Conservation (phyloP, 2,797 vertebrate genomes). For the Coccyzus lansbergi region DNA sequence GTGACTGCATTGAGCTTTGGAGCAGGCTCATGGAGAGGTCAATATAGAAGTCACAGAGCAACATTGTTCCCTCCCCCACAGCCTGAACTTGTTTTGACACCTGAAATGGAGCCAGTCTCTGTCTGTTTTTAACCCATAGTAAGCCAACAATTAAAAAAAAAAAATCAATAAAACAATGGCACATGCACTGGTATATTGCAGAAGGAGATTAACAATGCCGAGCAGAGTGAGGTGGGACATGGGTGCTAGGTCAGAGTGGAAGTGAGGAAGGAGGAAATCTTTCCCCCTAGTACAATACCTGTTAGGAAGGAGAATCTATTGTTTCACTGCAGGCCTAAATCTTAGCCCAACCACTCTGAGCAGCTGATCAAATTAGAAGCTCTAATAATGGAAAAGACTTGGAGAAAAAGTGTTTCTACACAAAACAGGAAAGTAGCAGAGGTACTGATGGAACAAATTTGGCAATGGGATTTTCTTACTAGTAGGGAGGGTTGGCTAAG, state of each 20-base stretch:
- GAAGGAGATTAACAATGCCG: not conserved
- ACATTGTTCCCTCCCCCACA: not conserved
- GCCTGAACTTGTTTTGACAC: not conserved
- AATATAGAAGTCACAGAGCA: fast-evolving
- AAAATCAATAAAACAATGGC: not conserved
- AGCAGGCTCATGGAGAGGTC: not conserved
- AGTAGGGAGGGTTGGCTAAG: not conserved
- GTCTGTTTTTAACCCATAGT: not conserved
- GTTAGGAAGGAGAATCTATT: not conserved
- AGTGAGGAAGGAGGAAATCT: not conserved
- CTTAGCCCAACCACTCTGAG: not conserved
- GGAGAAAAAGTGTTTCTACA: not conserved
- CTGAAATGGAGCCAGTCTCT: fast-evolving
- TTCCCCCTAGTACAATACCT: fast-evolving
- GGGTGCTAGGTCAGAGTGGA: not conserved
- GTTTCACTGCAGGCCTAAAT: not conserved
- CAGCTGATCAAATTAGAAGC: not conserved
- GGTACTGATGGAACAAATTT: not conserved
- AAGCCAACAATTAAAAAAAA: not conserved
- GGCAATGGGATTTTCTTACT: not conserved
- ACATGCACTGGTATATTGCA: not conserved
- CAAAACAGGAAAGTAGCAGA: not conserved
- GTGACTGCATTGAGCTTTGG: not conserved
- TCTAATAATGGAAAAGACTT: not conserved
- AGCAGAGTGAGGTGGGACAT: not conserved